Evolutionary conservation across 2,113 vertebrate genomes (phyloP).

Genomic region (Echinops telfairi): DNA sequence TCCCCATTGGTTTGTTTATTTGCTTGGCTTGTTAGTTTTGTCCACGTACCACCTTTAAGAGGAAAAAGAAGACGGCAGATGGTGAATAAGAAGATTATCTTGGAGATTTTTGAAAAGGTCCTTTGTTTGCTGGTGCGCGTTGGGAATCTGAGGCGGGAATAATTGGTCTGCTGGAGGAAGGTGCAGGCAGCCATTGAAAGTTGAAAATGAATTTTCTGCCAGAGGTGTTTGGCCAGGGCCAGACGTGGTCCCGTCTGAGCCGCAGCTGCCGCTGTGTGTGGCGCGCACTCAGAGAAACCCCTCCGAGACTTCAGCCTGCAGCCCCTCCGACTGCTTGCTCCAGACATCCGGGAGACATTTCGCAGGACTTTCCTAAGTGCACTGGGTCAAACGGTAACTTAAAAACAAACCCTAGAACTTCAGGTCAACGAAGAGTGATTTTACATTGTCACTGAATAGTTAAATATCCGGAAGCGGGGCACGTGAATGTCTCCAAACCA

Average conservation of each 20-base stretch:
- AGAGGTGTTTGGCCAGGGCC: background rate
- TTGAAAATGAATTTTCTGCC: background rate
- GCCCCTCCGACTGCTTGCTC: background rate
- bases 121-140: background rate
- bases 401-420: slow-evolving; percentile 4
- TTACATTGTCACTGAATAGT: slow-evolving; percentile 10
- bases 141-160: background rate
- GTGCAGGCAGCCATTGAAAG: background rate
- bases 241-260: background rate
- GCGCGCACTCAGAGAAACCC: too few species aligned
- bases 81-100: background rate
- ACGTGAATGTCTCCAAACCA: slow-evolving; percentile 22
- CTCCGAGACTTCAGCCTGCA: background rate
- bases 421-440: background rate
- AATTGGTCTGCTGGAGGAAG: background rate
- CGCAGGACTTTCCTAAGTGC: background rate
- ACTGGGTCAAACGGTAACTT: slow-evolving; percentile 3
- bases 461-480: background rate
- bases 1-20: background rate
- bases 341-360: background rate
- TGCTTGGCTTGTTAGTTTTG: background rate
- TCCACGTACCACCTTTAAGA: background rate
- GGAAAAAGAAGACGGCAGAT: background rate
- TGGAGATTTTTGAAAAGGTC: background rate
- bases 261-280: background rate